Percentiles rank a stretch among this genome's conserved stretches.
These are phyloP conservation scores for Bryconaethiops microstoma DNA, from an alignment of 2,797 vertebrate species.

Conservation along the genomic window DNA sequence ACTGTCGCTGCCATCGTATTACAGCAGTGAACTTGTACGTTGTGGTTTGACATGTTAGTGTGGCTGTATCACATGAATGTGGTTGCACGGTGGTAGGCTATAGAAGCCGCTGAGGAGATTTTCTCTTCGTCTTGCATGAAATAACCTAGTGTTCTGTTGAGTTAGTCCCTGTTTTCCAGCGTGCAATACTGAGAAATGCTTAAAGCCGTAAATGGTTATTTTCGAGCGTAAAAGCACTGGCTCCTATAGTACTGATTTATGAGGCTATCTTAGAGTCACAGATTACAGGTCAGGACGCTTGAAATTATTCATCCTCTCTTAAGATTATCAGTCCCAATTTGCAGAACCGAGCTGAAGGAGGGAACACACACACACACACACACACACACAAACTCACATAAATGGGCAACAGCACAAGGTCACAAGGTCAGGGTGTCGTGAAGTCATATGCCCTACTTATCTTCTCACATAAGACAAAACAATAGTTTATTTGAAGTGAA, in stretches of 20 bases:
- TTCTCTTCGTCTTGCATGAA: slow-evolving; percentile 19
- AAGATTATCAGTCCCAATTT: slow-evolving; percentile 27
- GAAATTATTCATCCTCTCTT: not conserved
- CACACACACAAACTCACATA: slow-evolving; percentile 29
- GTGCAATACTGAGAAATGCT: slow-evolving; percentile 1
- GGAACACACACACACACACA: slow-evolving; percentile 1
- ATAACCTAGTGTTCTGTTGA: not conserved
- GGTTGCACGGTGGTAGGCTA: not conserved
- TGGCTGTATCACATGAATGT: not conserved
- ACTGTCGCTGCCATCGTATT: not conserved
- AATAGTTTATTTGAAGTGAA: slow-evolving; percentile 30
- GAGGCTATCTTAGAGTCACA: slow-evolving; percentile 17
- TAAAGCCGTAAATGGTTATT: not conserved
- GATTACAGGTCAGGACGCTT: slow-evolving; percentile 16
- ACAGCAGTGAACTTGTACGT: not conserved
- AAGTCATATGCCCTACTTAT: slow-evolving; percentile 23
- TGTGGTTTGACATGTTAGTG: not conserved
- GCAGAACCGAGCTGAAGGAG: not conserved
- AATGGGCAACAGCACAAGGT: slow-evolving; percentile 17
- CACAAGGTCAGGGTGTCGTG: slow-evolving; percentile 36
- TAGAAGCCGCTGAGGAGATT: not conserved
- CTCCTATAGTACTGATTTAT: slow-evolving; percentile 17
- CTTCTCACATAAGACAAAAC: slow-evolving; percentile 4
- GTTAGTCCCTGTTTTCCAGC: not conserved
- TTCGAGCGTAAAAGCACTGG: not conserved